Evolutionary conservation across 2,797 vertebrate genomes (phyloP).

Genomic region (Halcyon leucocephala): DNA sequence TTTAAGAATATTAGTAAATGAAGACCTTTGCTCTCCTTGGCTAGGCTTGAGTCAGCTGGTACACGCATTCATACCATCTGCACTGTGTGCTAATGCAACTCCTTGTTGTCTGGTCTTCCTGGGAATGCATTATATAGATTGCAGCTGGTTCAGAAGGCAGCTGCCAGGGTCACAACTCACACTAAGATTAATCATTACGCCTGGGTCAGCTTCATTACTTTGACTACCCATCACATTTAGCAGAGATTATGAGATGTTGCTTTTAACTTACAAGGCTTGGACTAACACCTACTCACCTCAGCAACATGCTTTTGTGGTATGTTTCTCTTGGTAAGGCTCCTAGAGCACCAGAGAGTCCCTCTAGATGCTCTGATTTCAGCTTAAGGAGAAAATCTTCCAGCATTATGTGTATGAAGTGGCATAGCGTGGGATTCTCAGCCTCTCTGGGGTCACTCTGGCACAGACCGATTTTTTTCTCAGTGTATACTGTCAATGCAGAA

Average conservation of each 20-base stretch:
- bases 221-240: constrained; percentile 77
- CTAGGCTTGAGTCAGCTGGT: constrained; percentile 48
- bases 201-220: constrained; percentile 78
- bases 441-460: not conserved
- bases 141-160: constrained; percentile 79
- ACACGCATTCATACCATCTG: constrained; percentile 64
- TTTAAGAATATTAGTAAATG: constrained; percentile 72
- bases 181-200: constrained; percentile 80
- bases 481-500: not conserved
- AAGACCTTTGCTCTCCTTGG: constrained; percentile 71
- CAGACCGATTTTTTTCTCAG: not conserved
- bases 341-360: constrained; percentile 39
- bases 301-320: constrained; percentile 29
- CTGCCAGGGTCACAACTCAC: constrained; percentile 77
- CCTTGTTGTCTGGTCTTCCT: constrained; percentile 75
- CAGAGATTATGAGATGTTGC: constrained; percentile 79
- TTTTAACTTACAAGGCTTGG: constrained; percentile 77
- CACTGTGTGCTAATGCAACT: constrained; percentile 68
- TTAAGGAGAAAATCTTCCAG: constrained; percentile 6
- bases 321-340: constrained; percentile 62
- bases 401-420: not conserved
- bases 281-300: constrained; percentile 74
- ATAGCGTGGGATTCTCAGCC: not conserved
- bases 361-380: constrained; percentile 35
- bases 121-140: constrained; percentile 81